A percentile compares a stretch with the other conserved stretches of the same genome.
Evolutionary conservation across 2,888 invertebrate genomes (phyloP).

Genomic region (Dryadula phaetusa): DNA sequence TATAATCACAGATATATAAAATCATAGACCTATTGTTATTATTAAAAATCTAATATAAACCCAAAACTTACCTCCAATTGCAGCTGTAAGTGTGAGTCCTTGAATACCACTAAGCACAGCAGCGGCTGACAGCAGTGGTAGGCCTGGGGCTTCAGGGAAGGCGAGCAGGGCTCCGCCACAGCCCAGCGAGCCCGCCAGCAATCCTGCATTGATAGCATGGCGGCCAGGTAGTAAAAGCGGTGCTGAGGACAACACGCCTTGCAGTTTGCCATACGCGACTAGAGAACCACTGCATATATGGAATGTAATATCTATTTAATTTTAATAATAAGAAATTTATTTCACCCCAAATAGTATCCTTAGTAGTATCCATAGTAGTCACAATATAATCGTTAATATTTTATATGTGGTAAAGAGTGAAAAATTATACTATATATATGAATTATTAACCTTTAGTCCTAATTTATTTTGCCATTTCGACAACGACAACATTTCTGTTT

Average conservation of each 20-base stretch:
- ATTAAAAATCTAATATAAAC: not conserved
- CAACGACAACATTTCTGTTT: too few species aligned
- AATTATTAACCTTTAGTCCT: too few species aligned
- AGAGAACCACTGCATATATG: slow-evolving; percentile 88
- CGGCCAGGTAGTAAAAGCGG: slow-evolving; percentile 92
- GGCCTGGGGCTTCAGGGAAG: slow-evolving; percentile 86
- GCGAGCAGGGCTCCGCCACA: slow-evolving; percentile 88
- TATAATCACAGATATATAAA: too few species aligned
- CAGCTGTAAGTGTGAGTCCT: slow-evolving; percentile 94
- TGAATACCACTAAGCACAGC: slow-evolving; percentile 91
- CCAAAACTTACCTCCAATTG: slow-evolving; percentile 89
- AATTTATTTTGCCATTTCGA: too few species aligned
- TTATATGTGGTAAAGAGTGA: too few species aligned
- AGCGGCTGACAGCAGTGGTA: slow-evolving; percentile 90
- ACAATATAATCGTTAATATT: too few species aligned
- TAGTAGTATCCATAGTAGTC: too few species aligned
- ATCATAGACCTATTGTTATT: too few species aligned
- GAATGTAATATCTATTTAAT: not conserved
- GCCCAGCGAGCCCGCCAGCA: slow-evolving; percentile 88
- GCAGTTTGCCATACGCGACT: slow-evolving; percentile 95
- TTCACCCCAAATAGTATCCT: too few species aligned
- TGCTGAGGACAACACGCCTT: slow-evolving; percentile 91
- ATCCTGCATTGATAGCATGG: slow-evolving; percentile 89
- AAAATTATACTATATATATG: too few species aligned
- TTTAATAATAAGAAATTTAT: too few species aligned